A percentile compares a stretch with the other conserved stretches of the same genome.
Evolutionary conservation across 2,797 vertebrate species (phyloP).

Genomic region (Galago senegalensis): DNA sequence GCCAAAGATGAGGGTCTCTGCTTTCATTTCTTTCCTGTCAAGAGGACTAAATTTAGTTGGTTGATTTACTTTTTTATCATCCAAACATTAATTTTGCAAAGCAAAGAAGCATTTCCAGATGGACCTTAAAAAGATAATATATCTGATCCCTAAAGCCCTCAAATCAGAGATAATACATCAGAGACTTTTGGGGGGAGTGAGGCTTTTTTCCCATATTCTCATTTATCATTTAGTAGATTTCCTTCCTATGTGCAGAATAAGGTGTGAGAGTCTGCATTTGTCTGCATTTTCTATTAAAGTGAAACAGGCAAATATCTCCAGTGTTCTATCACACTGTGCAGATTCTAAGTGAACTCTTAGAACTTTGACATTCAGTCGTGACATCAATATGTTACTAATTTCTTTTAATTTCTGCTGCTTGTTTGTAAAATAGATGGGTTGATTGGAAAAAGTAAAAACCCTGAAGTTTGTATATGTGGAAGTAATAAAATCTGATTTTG

Average conservation of each 20-base stretch:
- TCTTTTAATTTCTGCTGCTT: slow-evolving; percentile 53
- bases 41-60: slow-evolving; percentile 19
- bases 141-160: slow-evolving; percentile 28
- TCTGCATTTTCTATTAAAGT: slow-evolving; percentile 48
- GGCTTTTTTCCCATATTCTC: neutral
- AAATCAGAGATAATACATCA: slow-evolving; percentile 58
- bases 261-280: slow-evolving; percentile 11
- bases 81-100: slow-evolving; percentile 76
- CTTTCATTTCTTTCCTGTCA: slow-evolving; percentile 64
- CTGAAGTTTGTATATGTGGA: neutral
- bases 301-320: slow-evolving; percentile 4
- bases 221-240: slow-evolving; percentile 70
- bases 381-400: slow-evolving; percentile 32
- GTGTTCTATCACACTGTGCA: neutral
- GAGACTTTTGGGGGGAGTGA: neutral
- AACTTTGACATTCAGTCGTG: slow-evolving; percentile 7
- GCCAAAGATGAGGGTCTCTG: slow-evolving; percentile 27
- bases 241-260: slow-evolving; percentile 54
- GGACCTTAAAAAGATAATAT: neutral
- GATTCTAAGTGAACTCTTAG: slow-evolving; percentile 29
- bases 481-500: neutral
- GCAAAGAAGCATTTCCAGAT: slow-evolving; percentile 68
- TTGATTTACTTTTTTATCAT: slow-evolving; percentile 68
- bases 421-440: neutral
- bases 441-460: neutral